These are phyloP conservation scores for Gryon sp. DNA, from an alignment of 1,140 invertebrate genomes.

Conservation along the genomic window DNA sequence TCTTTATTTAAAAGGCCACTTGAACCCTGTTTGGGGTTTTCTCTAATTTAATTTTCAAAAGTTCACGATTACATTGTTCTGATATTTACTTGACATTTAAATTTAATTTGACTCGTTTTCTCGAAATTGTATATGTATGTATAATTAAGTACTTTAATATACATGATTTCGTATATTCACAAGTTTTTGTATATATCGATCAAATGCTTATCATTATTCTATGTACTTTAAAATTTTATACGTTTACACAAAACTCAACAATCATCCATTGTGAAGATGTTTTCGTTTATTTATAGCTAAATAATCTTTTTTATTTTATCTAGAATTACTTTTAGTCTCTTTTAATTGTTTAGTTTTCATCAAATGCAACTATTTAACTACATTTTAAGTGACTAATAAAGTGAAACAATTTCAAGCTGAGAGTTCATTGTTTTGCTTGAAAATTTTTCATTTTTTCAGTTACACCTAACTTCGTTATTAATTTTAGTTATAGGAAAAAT, in stretches of 20 bases:
- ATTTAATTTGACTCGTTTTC: too few species aligned
- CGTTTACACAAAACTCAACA: constrained; percentile 29
- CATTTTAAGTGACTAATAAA: too few species aligned
- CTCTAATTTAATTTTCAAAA: constrained; percentile 1
- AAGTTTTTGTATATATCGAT: neutral
- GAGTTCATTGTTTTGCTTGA: too few species aligned
- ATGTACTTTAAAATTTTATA: constrained; percentile 13
- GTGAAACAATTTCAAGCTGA: too few species aligned
- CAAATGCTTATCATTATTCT: constrained; percentile 4
- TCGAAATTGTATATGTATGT: too few species aligned
- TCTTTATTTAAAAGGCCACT: constrained; percentile 38
- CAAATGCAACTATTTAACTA: constrained; percentile 19
- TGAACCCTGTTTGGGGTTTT: constrained; percentile 27
- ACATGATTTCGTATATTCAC: neutral
- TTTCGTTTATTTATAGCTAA: too few species aligned
- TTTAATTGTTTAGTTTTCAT: too few species aligned
- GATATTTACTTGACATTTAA: too few species aligned
- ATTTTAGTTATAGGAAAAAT: constrained; percentile 43
- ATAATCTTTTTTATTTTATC: neutral
- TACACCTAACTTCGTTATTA: too few species aligned
- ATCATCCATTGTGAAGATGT: constrained; percentile 1
- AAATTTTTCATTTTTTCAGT: too few species aligned
- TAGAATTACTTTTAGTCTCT: too few species aligned
- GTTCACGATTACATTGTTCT: neutral
- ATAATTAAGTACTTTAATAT: too few species aligned